Evolutionary conservation across 2,888 invertebrate species (phyloP), one percentile per base, ranked within the genome.

Genomic region (Agriopis aurantiaria): DNA sequence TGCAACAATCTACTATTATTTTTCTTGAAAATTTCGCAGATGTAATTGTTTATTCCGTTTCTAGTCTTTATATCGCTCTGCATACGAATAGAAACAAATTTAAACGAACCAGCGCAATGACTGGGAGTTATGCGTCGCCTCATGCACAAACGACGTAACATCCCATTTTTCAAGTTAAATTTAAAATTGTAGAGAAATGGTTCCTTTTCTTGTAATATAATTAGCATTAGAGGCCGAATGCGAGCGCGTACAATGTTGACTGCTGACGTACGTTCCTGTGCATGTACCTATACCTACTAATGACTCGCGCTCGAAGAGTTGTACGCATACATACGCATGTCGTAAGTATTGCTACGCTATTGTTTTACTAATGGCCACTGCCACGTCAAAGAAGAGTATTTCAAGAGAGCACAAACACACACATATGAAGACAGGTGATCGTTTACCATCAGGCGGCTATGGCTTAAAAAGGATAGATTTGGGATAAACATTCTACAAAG

Each of bases 161-260:
- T 91, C 88, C 91, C 90, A 93, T 93, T 93, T 91, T 91, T 93
- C 93, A 92, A 91, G 88, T 91, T 88, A 86, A 89, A 85, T 87
- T 89, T 89, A 87, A 91, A 90, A 91, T 91, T 91, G 87, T 67
- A 57, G 51, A 61, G 61, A 65, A 55, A 70, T 53, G 57, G 70
- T 59, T 64, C 62, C 66, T 70, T 59, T 65, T 56, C 69, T 66
- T 62, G 62, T 70, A 55, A 41, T 68, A 69, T 69, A 63, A 68
- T 68, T 68, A 56, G 71, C 68, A 58, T 53, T 64, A 61, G 66
- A 48, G 70, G 66, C 59, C 57, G 58, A 63, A 59, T 33, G 40
- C 63, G 65, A 76, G 68, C 53, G 66, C 23, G 67, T 62, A 68
- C 56, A 66, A 55, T 60, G 60, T 49, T 55, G 45, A 48, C 58